Conservation (phyloP, 1,140 invertebrate species). For the Drosophila trapezifrons region DNA sequence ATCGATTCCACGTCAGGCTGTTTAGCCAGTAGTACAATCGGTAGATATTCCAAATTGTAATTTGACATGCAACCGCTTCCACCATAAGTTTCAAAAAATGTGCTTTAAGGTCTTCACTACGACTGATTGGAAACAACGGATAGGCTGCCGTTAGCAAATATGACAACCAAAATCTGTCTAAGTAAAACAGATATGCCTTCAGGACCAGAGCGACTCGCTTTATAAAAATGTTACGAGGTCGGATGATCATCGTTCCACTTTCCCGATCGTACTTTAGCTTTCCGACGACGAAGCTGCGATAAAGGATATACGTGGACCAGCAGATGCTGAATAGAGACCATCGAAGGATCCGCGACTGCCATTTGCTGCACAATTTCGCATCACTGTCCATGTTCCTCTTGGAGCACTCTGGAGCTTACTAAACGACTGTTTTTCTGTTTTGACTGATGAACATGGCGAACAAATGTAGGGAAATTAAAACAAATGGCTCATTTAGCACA, state of each 20-base stretch:
- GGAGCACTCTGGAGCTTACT: background rate
- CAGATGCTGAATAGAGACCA: background rate
- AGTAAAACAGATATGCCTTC: background rate
- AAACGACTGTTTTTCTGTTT: too few relatives aligned
- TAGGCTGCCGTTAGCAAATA: accelerated
- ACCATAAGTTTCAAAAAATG: accelerated
- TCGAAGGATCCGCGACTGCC: background rate
- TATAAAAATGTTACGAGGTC: background rate
- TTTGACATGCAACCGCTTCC: background rate
- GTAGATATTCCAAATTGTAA: background rate
- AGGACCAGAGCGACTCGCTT: background rate
- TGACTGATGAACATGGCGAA: too few relatives aligned
- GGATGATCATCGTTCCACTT: background rate
- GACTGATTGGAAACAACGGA: accelerated
- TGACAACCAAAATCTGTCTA: background rate
- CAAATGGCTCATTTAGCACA: too few relatives aligned
- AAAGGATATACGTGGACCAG: conserved; percentile 4
- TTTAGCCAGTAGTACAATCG: background rate
- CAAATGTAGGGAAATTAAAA: too few relatives aligned
- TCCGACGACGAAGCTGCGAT: conserved; percentile 3
- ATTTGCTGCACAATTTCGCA: background rate
- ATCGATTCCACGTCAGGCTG: conserved; percentile 1
- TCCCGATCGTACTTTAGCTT: background rate
- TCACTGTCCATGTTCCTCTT: background rate
- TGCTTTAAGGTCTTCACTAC: accelerated